These are phyloP conservation scores for Sitta europaea DNA, from an alignment of 2,113 vertebrate genomes.

Conservation along the genomic window DNA sequence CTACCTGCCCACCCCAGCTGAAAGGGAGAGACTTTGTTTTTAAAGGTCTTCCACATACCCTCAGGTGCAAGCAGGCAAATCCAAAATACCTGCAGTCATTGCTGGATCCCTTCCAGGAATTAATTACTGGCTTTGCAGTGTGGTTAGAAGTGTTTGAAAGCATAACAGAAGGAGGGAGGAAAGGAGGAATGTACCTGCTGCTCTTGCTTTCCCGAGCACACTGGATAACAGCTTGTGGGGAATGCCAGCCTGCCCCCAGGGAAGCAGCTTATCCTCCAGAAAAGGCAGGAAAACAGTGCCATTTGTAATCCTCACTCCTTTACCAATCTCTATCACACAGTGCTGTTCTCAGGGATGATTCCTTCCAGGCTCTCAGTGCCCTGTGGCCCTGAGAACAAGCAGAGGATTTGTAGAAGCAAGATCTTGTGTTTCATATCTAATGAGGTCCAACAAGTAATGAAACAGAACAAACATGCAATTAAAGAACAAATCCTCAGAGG, in stretches of 20 bases:
- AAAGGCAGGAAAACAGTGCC: neutral
- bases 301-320: neutral
- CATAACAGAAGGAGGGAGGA: neutral
- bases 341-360: neutral
- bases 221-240: neutral
- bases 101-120: neutral
- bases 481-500: neutral
- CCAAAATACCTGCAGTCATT: neutral
- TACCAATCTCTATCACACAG: accelerated
- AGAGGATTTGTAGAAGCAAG: neutral
- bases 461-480: neutral
- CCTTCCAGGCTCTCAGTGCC: neutral
- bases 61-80: neutral
- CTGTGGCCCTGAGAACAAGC: neutral
- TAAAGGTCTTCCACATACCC: neutral
- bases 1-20: neutral
- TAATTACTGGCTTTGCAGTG: neutral
- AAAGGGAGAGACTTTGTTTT: neutral
- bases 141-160: neutral
- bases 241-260: neutral
- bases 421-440: neutral
- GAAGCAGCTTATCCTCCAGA: neutral
- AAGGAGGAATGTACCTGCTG: neutral
- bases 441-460: neutral
- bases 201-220: neutral